Percentiles rank a stretch among this genome's conserved stretches.
phyloP scores from a whole-genome alignment of 2,113 vertebrate species.

The Promerops cafer region DNA sequence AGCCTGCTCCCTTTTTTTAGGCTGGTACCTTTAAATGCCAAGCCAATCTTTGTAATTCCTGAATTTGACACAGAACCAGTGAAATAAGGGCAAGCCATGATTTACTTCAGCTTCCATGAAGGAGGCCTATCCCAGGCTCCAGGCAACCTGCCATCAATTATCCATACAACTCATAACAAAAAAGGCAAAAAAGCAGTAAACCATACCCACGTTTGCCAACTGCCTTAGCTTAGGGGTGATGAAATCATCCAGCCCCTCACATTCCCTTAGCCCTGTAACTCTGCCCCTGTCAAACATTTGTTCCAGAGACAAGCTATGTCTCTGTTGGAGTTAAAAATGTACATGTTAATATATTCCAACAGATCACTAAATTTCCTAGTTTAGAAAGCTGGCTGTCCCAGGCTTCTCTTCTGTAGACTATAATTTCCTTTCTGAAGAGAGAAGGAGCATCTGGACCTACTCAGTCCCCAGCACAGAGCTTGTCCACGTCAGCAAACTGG shows the following conservation, averaged over 20 bases:
- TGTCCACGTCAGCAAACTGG: constrained; percentile 46
- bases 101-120: not conserved
- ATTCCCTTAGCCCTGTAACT: not conserved
- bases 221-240: not conserved
- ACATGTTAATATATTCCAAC: constrained; percentile 52
- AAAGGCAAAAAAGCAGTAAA: constrained; percentile 5
- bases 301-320: not conserved
- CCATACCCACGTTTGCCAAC: not conserved
- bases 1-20: not conserved
- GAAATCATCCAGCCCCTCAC: not conserved
- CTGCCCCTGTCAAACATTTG: not conserved
- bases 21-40: not conserved
- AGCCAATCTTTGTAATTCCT: not conserved
- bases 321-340: constrained; percentile 31
- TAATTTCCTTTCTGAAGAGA: constrained; percentile 71
- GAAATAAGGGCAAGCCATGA: not conserved
- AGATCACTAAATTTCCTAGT: constrained; percentile 63
- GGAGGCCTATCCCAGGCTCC: not conserved
- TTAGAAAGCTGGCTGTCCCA: constrained; percentile 57
- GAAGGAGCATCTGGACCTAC: constrained; percentile 69
- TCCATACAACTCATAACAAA: not conserved
- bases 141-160: constrained; percentile 32
- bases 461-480: constrained; percentile 59
- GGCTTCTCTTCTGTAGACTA: constrained; percentile 62
- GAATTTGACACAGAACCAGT: not conserved